A percentile compares a stretch with the other conserved stretches of the same genome.
Conservation (phyloP, 2,888 invertebrate species). For the Protula sp. region DNA sequence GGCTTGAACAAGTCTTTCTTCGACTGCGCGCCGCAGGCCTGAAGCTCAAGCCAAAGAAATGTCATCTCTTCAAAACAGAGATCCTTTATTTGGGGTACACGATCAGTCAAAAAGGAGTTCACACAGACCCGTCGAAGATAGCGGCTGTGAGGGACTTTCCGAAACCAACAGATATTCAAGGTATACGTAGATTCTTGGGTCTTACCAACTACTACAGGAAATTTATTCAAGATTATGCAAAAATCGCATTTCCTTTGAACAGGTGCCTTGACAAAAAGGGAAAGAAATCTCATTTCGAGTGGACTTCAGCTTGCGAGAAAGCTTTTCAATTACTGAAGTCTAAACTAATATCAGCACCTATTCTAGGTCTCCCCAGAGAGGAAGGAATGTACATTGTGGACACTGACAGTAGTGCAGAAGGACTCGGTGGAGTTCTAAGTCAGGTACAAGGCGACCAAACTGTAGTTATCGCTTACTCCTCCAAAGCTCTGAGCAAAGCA, state of each 20-base stretch:
- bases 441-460: conserved; percentile 5
- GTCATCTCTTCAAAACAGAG: not conserved
- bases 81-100: conserved; percentile 20
- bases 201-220: conserved; percentile 3
- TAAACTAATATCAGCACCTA: conserved; percentile 5
- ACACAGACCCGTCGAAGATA: conserved; percentile 17
- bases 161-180: conserved; percentile 1
- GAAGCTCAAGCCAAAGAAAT: not conserved
- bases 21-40: not conserved
- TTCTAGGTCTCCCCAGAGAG: conserved; percentile 4
- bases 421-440: too few relatives aligned
- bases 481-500: conserved; percentile 1
- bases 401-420: too few relatives aligned
- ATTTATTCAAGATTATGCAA: conserved; percentile 1
- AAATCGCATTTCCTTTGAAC: conserved; percentile 1
- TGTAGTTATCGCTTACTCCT: conserved; percentile 9
- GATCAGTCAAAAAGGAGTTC: conserved; percentile 13
- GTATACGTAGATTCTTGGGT: conserved; percentile 3
- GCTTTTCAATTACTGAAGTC: conserved; percentile 6
- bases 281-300: conserved; percentile 7
- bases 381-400: too few relatives aligned
- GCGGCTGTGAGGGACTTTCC: conserved; percentile 1
- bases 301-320: conserved; percentile 8
- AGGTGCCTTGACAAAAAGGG: conserved; percentile 3
- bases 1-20: not conserved